Evolutionary conservation across 2,113 vertebrate genomes (phyloP).

Genomic region (Indicator indicator): DNA sequence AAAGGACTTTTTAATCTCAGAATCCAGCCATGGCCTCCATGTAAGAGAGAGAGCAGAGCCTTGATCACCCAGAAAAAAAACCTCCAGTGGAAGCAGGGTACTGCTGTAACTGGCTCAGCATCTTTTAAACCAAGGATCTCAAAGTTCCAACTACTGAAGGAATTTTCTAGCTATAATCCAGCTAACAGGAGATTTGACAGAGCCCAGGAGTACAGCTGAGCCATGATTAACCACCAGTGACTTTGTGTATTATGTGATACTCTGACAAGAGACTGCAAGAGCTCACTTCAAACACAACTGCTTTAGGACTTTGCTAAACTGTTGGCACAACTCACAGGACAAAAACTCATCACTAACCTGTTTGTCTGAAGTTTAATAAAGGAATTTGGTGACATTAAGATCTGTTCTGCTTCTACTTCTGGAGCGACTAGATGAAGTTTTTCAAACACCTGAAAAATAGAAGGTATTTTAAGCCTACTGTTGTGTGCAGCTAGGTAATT

Average conservation of each 20-base stretch:
- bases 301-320: neutral
- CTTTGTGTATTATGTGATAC: neutral
- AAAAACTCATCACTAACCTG: constrained; percentile 67
- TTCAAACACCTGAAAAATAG: constrained; percentile 88
- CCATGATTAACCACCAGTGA: neutral
- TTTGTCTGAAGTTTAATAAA: constrained; percentile 79
- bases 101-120: neutral
- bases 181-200: neutral
- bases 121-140: neutral
- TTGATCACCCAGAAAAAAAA: neutral
- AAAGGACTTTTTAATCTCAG: constrained; percentile 14
- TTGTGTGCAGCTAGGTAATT: neutral
- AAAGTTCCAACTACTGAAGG: neutral
- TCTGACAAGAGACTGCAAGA: neutral
- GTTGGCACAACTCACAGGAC: neutral
- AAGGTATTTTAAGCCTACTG: neutral
- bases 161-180: neutral
- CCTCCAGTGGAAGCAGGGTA: neutral
- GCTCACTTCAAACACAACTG: neutral
- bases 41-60: neutral
- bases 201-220: neutral
- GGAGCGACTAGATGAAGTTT: constrained; percentile 86
- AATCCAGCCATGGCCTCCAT: neutral
- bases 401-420: constrained; percentile 81
- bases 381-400: constrained; percentile 83